These are phyloP conservation scores for Pseudorectes ferrugineus DNA, from an alignment of 2,113 vertebrate genomes.

Conservation along the genomic window DNA sequence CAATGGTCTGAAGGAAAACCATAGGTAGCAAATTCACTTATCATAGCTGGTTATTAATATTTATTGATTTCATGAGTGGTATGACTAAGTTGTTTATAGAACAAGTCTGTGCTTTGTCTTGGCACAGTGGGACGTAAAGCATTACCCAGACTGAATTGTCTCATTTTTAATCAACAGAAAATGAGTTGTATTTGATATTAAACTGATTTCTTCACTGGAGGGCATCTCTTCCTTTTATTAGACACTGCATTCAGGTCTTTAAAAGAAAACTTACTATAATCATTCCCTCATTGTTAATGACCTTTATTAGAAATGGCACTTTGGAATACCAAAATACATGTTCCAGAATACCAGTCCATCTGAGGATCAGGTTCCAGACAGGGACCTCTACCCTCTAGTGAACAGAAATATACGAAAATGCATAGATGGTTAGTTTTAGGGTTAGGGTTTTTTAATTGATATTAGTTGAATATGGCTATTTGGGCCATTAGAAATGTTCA, in stretches of 20 bases:
- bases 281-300: background rate
- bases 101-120: slow-evolving; percentile 3
- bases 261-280: background rate
- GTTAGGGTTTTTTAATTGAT: background rate
- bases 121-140: background rate
- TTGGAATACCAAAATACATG: background rate
- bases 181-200: background rate
- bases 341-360: background rate
- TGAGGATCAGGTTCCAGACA: background rate
- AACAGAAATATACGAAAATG: background rate
- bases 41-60: background rate
- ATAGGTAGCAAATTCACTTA: background rate
- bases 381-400: background rate
- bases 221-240: background rate
- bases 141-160: background rate
- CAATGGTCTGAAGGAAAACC: background rate
- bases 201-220: background rate
- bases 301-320: background rate
- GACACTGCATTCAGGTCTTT: background rate
- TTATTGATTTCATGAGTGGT: background rate
- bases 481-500: background rate
- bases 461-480: background rate
- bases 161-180: background rate
- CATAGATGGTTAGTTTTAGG: background rate
- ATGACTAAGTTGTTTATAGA: background rate